Base-by-base conservation (phyloP, 1,140 invertebrate species). In the Danaus plexippus region DNA sequence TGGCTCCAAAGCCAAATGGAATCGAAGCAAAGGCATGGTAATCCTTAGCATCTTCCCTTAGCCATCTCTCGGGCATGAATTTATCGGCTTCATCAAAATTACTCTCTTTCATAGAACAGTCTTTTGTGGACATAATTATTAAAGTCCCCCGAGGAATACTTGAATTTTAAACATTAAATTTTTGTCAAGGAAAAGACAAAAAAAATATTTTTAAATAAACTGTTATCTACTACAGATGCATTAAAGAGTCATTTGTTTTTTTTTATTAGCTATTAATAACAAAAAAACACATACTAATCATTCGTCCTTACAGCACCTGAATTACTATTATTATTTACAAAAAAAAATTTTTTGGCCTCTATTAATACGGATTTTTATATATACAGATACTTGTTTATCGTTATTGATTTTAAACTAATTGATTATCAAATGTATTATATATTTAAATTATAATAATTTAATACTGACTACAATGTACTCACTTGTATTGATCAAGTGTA, bases 41-140 rank as follows among this genome's bases (percentile, higher is more conserved):
- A 9, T 84, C 67, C 47, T 81, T 70, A 0, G 72, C 63, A n/a
- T 86, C 82, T 9, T 64, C 43, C 11, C 83, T 73, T 15, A 94
- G 71, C 94, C 90, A 96, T 61, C 91, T 86, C 75, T 92, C 93
- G 9, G 94, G 94, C 47, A 87, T 75, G 69, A 92, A 96, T 43
- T 90, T 89, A 8, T 87, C 72, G 0, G 93, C 90, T 64, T 94
- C 90, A 49, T 92, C 92, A 77, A 90, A 95, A 68, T 93, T 90
- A 54, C 91, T 88, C 47, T 92, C 90, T n/a, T 91, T 88, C 51
- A 89, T 77, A 44, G 91, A 90, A 1, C 92, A 80, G 43, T 94
- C 89, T 81, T 92, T 89, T 18, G 90, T 92, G 5, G 93, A 91
- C 84, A 93, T 91, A 64, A 94, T 89, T 1, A 95, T 85, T 11